These are phyloP conservation scores for Coreoperca whiteheadi DNA, from an alignment of 2,113 vertebrate species.

Conservation along the genomic window DNA sequence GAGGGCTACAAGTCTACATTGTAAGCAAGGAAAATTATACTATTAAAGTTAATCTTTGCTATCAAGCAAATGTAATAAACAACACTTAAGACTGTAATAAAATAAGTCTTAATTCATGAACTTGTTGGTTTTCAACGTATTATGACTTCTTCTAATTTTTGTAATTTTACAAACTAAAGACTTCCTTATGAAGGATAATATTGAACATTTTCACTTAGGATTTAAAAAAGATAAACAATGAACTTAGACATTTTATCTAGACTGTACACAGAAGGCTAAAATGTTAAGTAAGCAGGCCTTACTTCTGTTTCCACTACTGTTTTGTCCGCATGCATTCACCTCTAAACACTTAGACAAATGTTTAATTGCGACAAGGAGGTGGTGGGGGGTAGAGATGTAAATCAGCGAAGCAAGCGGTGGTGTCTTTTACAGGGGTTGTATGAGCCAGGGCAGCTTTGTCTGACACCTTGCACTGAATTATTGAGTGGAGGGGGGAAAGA, in stretches of 20 bases:
- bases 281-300: not conserved
- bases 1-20: not conserved
- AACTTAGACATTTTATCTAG: not conserved
- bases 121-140: not conserved
- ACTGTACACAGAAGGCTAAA: not conserved
- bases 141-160: not conserved
- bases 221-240: not conserved
- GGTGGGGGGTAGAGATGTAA: conserved; percentile 71
- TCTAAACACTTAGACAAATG: conserved; percentile 77
- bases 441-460: conserved; percentile 86
- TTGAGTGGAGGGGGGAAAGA: conserved; percentile 69
- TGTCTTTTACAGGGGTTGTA: conserved; percentile 81
- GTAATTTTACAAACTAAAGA: not conserved
- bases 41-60: not conserved
- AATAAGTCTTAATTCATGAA: not conserved
- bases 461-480: conserved; percentile 85
- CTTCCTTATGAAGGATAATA: not conserved
- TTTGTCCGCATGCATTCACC: conserved; percentile 47
- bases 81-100: not conserved
- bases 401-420: conserved; percentile 71
- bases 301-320: conserved; percentile 10
- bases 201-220: not conserved
- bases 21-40: not conserved
- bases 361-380: conserved; percentile 76
- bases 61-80: not conserved